Base-by-base conservation (phyloP, 2,113 vertebrate species). In the Ceyx margarethae region DNA sequence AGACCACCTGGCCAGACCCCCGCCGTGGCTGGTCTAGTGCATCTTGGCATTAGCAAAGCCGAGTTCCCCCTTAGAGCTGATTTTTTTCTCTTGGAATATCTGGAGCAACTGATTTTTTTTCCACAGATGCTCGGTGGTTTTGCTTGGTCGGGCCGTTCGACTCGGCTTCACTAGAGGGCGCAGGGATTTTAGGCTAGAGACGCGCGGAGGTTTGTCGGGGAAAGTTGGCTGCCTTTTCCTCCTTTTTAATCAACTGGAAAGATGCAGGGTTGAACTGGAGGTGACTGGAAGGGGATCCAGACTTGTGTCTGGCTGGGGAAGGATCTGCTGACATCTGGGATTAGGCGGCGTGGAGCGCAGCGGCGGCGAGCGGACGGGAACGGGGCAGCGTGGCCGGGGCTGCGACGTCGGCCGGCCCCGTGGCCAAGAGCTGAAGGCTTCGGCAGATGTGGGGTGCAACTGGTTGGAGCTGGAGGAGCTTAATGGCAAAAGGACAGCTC, bases 131-230 rank as follows among this genome's bases (percentile, higher is more conserved):
- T 65, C 42, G 31, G 31, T 4, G 35, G 9, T 42, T 64, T 25
- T 5, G 23, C 79, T 35, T 5, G 40, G 14, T 28, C 2, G 33
- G 64, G 93, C 46, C 11, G 11, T 96, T 96, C 94, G 23, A 26
- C 11, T 14, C 7, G 19, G 10, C 61, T 87, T 96, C 98, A 40
- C 97, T 97, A 98, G 98, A 97, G 97, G 97, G 97, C 95, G 97
- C 97, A 97, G 96, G 91, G 77, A 97, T 90, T 96, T 92, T 94
- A 97, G 85, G 74, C 97, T 94, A 53, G 54, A 28, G 77, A 20
- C 16, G 19, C 9, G 18, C 19, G 7, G 60, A 78, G 71, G 20
- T 73, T 81, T 8, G 81, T 65, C 66, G n/a, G 91, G 90, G 87
- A 96, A 96, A 95, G 87, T 92, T 93, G 94, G 92, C 95, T 11